Percentiles rank a stretch among this genome's conserved stretches.
Conservation (phyloP, 2,113 vertebrate genomes). For the Nibea coibor region DNA sequence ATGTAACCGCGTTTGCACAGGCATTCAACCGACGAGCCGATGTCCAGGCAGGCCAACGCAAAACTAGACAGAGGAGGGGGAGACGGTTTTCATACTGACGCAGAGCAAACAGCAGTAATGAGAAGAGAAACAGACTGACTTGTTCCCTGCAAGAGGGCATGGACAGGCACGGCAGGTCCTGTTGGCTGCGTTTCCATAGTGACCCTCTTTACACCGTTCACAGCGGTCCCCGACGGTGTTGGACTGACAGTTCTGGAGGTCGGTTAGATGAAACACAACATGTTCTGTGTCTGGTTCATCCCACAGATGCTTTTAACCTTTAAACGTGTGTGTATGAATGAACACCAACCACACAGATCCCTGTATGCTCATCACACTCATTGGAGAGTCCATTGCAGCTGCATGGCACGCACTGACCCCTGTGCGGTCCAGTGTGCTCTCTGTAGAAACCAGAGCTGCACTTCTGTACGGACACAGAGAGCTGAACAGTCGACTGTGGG, state of each 20-base stretch:
- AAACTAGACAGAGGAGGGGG: constrained; percentile 79
- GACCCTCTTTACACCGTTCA: constrained; percentile 87
- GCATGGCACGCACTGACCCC: constrained; percentile 87
- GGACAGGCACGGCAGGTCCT: constrained; percentile 85
- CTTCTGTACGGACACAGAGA: constrained; percentile 71
- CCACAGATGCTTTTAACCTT: neutral
- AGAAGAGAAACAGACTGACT: constrained; percentile 72
- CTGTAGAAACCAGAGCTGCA: constrained; percentile 88
- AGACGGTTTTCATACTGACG: neutral
- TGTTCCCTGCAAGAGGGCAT: constrained; percentile 86
- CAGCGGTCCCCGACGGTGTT: constrained; percentile 87
- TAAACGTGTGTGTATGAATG: neutral
- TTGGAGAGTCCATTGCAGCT: constrained; percentile 88
- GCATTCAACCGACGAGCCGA: constrained; percentile 81
- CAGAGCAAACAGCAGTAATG: neutral
- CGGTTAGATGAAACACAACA: constrained; percentile 16
- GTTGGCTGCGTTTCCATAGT: constrained; percentile 83
- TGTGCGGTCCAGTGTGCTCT: constrained; percentile 69
- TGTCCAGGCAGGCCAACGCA: constrained; percentile 85
- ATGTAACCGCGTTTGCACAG: constrained; percentile 88
- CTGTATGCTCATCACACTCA: constrained; percentile 86
- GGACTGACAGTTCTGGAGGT: constrained; percentile 86
- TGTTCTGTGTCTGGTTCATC: neutral
- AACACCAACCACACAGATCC: constrained; percentile 87
- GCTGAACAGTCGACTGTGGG: neutral